Conservation (phyloP, 2,113 vertebrate species). For the human (Homo sapiens) region GRCh38 chr17:4229501-4230000, state of each 20-base stretch:
- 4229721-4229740: background rate
- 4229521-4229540: background rate
- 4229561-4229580: background rate
- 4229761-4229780: background rate
- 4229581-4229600: background rate
- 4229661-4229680: background rate
- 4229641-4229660: background rate
- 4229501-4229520: background rate
- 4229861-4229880: background rate
- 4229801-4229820: background rate
- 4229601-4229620: background rate
- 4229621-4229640: background rate
- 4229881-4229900: background rate
- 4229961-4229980: background rate
- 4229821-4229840: background rate
- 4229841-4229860: background rate
- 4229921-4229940: background rate
- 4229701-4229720: background rate
- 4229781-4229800: background rate
- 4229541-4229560: background rate
- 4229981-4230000: background rate
- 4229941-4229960: background rate
- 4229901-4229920: background rate
- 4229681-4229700: background rate
- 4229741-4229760: background rate